phyloP scores from a whole-genome alignment of 1,140 invertebrate genomes.

The Pseudomyrmex cubaensis region DNA sequence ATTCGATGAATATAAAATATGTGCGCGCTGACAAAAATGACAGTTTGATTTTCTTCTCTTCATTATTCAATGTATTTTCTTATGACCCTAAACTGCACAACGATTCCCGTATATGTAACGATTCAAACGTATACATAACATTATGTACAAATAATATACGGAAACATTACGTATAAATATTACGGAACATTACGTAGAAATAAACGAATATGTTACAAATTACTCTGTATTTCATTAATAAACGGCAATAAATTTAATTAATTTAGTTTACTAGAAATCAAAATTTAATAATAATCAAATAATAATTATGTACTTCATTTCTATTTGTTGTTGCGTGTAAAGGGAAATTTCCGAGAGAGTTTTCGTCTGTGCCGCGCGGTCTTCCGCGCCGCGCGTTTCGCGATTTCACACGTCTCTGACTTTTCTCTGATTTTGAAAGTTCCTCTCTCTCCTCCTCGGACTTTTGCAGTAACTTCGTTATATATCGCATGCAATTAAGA shows the following conservation, averaged over 20 bases:
- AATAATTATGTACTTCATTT: slow-evolving; percentile 2
- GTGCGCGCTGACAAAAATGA: too few species aligned
- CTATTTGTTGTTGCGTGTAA: neutral
- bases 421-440: slow-evolving; percentile 31
- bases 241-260: slow-evolving; percentile 30
- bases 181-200: too few species aligned
- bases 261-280: slow-evolving; percentile 15
- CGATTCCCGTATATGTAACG: too few species aligned
- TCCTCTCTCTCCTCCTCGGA: slow-evolving; percentile 21
- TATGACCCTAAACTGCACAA: too few species aligned
- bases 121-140: too few species aligned
- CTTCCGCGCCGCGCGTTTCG: neutral
- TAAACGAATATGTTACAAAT: neutral
- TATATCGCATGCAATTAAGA: slow-evolving; percentile 48
- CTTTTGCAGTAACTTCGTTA: slow-evolving; percentile 46
- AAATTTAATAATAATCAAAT: slow-evolving; percentile 26
- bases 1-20: too few species aligned
- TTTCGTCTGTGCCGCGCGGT: neutral
- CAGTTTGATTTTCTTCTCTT: too few species aligned
- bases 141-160: too few species aligned
- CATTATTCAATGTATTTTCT: too few species aligned
- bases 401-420: slow-evolving; percentile 17
- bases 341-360: slow-evolving; percentile 5
- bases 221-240: slow-evolving; percentile 23
- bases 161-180: too few species aligned